phyloP scores from a whole-genome alignment of 2,888 invertebrate species.

The Tromatobia lineatoria region DNA sequence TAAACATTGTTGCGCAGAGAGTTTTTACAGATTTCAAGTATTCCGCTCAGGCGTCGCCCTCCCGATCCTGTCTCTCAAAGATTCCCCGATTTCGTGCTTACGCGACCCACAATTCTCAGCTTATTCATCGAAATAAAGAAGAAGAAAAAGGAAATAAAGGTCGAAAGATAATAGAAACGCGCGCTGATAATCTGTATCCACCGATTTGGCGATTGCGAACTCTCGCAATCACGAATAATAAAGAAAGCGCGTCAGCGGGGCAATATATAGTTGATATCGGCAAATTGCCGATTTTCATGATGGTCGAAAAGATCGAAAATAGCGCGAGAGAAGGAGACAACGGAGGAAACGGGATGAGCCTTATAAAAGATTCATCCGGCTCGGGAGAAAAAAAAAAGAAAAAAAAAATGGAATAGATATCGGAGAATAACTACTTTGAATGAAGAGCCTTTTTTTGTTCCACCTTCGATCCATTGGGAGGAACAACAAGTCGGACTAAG shows the following conservation, averaged over 20 bases:
- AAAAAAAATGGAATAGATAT: background rate
- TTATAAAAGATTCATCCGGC: constrained; percentile 13
- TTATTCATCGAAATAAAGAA: constrained; percentile 1
- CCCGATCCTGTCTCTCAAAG: background rate
- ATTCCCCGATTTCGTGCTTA: background rate
- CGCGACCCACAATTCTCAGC: background rate
- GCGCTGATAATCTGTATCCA: background rate
- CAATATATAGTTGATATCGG: background rate
- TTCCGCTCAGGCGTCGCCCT: background rate
- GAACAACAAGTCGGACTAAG: background rate
- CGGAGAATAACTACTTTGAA: constrained; percentile 21
- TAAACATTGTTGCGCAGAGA: background rate
- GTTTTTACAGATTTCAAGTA: background rate
- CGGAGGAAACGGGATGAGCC: constrained; percentile 14
- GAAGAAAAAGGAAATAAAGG: too few relatives aligned
- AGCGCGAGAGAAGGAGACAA: constrained; percentile 12
- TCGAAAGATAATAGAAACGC: background rate
- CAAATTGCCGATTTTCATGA: background rate
- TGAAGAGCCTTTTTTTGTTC: background rate
- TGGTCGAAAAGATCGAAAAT: background rate
- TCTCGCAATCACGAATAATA: background rate
- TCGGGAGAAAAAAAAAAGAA: background rate
- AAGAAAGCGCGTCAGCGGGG: background rate
- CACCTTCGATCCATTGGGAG: background rate
- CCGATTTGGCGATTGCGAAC: background rate